phyloP scores from a whole-genome alignment of 2,113 vertebrate species.

The Platysternon megacephalum region DNA sequence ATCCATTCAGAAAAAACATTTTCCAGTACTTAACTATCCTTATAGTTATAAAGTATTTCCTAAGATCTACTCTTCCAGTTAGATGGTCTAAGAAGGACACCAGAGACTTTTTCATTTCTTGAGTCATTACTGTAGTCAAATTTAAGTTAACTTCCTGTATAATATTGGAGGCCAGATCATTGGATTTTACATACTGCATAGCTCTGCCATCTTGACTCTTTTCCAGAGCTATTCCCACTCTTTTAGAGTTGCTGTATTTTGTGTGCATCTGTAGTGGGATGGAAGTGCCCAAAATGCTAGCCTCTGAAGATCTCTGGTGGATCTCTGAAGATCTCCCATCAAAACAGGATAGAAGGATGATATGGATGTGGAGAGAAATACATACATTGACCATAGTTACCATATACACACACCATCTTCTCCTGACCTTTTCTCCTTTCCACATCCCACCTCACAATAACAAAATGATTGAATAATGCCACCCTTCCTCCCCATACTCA shows the following conservation, averaged over 20 bases:
- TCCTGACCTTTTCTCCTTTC: not conserved
- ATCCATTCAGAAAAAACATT: not conserved
- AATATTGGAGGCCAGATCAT: not conserved
- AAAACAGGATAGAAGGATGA: not conserved
- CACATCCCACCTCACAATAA: not conserved
- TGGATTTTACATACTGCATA: fast-evolving
- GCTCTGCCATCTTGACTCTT: not conserved
- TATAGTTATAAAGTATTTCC: not conserved
- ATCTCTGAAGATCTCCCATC: not conserved
- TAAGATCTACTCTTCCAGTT: too few species aligned
- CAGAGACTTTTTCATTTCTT: not conserved
- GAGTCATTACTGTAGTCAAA: not conserved
- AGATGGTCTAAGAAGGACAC: too few species aligned
- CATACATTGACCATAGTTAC: not conserved
- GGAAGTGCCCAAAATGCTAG: not conserved
- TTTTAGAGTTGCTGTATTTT: too few species aligned
- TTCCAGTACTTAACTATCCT: not conserved
- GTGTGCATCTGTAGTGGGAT: not conserved
- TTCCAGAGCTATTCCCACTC: too few species aligned
- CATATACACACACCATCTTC: not conserved
- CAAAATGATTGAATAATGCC: not conserved
- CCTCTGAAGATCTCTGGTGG: not conserved
- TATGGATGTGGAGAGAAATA: not conserved
- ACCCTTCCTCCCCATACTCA: not conserved
- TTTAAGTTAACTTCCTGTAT: fast-evolving